Conservation (phyloP, 2,888 invertebrate species). For the Syrphus vitripennis region DNA sequence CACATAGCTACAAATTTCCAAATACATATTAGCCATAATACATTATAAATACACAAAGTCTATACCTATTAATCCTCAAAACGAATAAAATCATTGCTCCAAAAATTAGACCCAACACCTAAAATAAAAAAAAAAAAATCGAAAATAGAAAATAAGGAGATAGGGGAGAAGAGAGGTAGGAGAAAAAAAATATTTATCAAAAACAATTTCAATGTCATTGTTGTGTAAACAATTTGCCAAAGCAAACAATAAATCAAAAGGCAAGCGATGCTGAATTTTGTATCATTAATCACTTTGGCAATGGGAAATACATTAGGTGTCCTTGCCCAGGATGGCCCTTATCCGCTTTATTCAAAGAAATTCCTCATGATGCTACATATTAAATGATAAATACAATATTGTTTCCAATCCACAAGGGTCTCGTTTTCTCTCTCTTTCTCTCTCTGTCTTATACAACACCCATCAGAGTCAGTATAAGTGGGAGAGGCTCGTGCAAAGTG, state of each 20-base stretch:
- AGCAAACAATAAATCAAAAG: conserved; percentile 62
- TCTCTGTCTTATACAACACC: neutral
- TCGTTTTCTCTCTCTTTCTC: neutral
- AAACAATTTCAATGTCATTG: conserved; percentile 49
- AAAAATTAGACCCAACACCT: neutral
- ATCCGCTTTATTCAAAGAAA: conserved; percentile 26
- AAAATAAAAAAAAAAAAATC: neutral
- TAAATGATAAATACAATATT: conserved; percentile 62
- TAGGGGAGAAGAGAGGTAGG: neutral
- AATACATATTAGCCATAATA: neutral
- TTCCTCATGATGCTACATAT: conserved; percentile 26
- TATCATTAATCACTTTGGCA: conserved; percentile 66
- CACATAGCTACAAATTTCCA: neutral
- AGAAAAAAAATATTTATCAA: conserved; percentile 16
- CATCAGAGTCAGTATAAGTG: too few relatives aligned
- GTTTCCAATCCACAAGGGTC: conserved; percentile 29
- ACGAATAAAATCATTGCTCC: neutral
- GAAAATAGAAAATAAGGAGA: neutral
- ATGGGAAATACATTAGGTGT: conserved; percentile 60
- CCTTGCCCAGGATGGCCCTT: conserved; percentile 21
- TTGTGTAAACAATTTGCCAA: conserved; percentile 65
- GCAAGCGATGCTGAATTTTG: conserved; percentile 54
- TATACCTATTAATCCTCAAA: conserved; percentile 1
- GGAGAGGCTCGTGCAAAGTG: neutral
- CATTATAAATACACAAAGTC: neutral